These are phyloP conservation scores for Drosophila tsacasi DNA, from an alignment of 1,140 invertebrate species.

Conservation along the genomic window DNA sequence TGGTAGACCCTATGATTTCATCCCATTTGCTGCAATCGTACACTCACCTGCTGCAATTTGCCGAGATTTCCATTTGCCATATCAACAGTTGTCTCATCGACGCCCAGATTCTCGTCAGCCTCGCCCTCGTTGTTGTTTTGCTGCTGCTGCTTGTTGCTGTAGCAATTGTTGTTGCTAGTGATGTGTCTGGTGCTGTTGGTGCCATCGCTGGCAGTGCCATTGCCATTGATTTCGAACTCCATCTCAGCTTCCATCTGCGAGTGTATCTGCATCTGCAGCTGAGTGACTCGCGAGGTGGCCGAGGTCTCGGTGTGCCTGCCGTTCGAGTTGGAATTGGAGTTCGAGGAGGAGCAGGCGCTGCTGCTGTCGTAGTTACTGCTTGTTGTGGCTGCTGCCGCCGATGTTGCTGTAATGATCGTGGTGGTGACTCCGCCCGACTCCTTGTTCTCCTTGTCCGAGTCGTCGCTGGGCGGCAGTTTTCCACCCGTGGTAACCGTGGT, in stretches of 20 bases:
- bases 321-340: conserved; percentile 72
- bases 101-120: conserved; percentile 34
- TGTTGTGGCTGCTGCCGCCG: conserved; percentile 13
- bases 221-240: conserved; percentile 75
- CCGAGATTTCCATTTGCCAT: conserved; percentile 70
- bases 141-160: conserved; percentile 49
- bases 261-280: conserved; percentile 55
- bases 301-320: conserved; percentile 73
- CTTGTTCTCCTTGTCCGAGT: conserved; percentile 84
- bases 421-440: conserved; percentile 56
- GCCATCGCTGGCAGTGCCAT: conserved; percentile 55
- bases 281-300: conserved; percentile 70
- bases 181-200: conserved; percentile 61
- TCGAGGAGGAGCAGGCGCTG: conserved; percentile 73
- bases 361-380: conserved; percentile 77
- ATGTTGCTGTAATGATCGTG: conserved; percentile 29
- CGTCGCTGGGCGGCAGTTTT: conserved; percentile 58
- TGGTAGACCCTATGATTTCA: not conserved
- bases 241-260: conserved; percentile 54
- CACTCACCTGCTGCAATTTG: conserved; percentile 60
- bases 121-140: conserved; percentile 54
- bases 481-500: conserved; percentile 56
- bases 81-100: conserved; percentile 67
- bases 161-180: conserved; percentile 80
- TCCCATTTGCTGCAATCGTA: not conserved